Evolutionary conservation across 2,888 invertebrate species (phyloP).

Genomic region (Mythimna vitellina): DNA sequence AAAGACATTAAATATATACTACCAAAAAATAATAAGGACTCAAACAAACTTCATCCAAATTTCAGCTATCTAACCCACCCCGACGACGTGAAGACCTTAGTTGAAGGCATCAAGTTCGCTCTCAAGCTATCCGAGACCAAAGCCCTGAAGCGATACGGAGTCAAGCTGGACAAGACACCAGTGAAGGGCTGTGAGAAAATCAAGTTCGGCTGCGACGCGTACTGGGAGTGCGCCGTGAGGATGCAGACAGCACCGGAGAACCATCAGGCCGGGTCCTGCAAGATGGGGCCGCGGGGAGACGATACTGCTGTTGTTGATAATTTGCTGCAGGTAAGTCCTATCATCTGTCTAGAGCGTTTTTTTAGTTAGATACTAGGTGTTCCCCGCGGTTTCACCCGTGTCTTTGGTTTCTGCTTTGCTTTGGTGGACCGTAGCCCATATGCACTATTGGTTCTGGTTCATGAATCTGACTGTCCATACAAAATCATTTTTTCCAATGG

Average conservation of each 20-base stretch:
- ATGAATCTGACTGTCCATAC: no score
- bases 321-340: slow-evolving; percentile 88
- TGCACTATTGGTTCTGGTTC: no score
- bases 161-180: slow-evolving; percentile 93
- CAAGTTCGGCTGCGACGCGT: slow-evolving; percentile 93
- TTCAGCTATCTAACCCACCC: slow-evolving; percentile 93
- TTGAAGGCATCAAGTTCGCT: slow-evolving; percentile 96
- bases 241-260: slow-evolving; percentile 95
- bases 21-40: no score
- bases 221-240: slow-evolving; percentile 95
- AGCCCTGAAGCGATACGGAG: slow-evolving; percentile 91
- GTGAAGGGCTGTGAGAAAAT: slow-evolving; percentile 94
- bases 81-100: slow-evolving; percentile 94
- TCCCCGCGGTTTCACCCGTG: no score
- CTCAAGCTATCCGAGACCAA: slow-evolving; percentile 93
- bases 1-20: no score
- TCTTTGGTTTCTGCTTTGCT: no score
- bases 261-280: slow-evolving; percentile 95
- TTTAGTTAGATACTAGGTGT: no score
- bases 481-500: no score
- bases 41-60: neutral
- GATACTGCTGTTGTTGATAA: slow-evolving; percentile 94
- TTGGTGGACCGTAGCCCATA: no score
- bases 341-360: neutral
- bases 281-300: slow-evolving; percentile 95